Evolutionary conservation across 2,888 invertebrate species (phyloP), one percentile per base, ranked within the genome.

Genomic region (Congeria kusceri): DNA sequence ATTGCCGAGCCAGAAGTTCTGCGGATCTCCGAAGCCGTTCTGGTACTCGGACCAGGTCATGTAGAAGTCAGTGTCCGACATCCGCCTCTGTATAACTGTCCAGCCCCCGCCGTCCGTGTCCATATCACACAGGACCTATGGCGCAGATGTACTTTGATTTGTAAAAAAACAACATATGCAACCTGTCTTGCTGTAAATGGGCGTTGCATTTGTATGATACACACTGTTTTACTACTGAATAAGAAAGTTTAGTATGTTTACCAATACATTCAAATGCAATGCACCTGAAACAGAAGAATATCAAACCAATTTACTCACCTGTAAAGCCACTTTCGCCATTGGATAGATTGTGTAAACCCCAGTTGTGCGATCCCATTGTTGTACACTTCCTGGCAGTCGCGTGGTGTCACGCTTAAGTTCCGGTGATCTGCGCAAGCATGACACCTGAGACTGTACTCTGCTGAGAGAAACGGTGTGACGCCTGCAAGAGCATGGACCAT

Each of bases 1-100:
- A 27, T 68, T 67, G n/a, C 77, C 77, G 9, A 77, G n/a, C 77
- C 77, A 77, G 23, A 53, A 73, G 39, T 68, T 69, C n/a, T 39
- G 18, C 18, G 67, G 46, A 64, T 77, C 64, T 5, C 77, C 77
- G 47, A 77, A 77, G 3, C 72, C 77, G 9, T 5, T 64, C 47
- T 73, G 23, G 56, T 77, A 77, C 5, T 68, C 72, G 4, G 15
- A n/a, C 72, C 72, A 77, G 0, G 49, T 73, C 49, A 44, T 56
- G 25, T 68, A 65, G 59, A 77, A 77, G 28, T 77, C 61, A 3
- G 49, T 64, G 27, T 64, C 58, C 15, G 47, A 27, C 7, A 68
- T 44, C 29, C 77, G 32, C 15, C 77, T 49, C 58, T 77, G 73
- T 11, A 77, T 39, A 1, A 77, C 68, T 25, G 68, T 77, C 77